These are phyloP conservation scores for Synergus gifuensis DNA, from an alignment of 2,888 invertebrate species.

Conservation along the genomic window DNA sequence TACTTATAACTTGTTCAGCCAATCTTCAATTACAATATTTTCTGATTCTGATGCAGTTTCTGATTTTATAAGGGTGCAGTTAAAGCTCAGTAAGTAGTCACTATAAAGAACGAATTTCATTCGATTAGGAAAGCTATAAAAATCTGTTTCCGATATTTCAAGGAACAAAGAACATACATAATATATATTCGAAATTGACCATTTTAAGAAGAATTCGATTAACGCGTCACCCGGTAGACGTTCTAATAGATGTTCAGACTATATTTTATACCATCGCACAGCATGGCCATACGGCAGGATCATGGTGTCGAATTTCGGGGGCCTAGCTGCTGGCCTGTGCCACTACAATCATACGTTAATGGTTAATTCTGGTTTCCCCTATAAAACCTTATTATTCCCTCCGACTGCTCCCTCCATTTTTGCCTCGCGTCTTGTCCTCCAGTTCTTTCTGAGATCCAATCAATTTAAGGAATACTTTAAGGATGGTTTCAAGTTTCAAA, in stretches of 20 bases:
- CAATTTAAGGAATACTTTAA: not conserved
- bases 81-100: not conserved
- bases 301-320: slow-evolving; percentile 69
- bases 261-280: slow-evolving; percentile 58
- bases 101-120: not conserved
- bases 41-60: not conserved
- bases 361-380: slow-evolving; percentile 65
- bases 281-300: slow-evolving; percentile 64
- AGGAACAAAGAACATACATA: not conserved
- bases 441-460: not conserved
- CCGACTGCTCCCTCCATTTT: slow-evolving; percentile 40
- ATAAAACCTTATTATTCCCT: slow-evolving; percentile 51
- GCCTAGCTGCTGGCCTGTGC: slow-evolving; percentile 53
- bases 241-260: slow-evolving; percentile 59
- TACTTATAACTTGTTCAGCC: slow-evolving; percentile 6
- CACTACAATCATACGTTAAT: slow-evolving; percentile 66
- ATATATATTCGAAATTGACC: not conserved
- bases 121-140: not conserved
- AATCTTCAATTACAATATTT: slow-evolving; percentile 18
- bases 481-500: not conserved
- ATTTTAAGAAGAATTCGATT: slow-evolving; percentile 20
- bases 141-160: not conserved
- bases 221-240: slow-evolving; percentile 50
- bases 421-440: slow-evolving; percentile 30
- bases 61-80: too few relatives aligned